These are phyloP conservation scores for Lophotis ruficrista DNA, from an alignment of 2,113 vertebrate genomes.

Conservation along the genomic window DNA sequence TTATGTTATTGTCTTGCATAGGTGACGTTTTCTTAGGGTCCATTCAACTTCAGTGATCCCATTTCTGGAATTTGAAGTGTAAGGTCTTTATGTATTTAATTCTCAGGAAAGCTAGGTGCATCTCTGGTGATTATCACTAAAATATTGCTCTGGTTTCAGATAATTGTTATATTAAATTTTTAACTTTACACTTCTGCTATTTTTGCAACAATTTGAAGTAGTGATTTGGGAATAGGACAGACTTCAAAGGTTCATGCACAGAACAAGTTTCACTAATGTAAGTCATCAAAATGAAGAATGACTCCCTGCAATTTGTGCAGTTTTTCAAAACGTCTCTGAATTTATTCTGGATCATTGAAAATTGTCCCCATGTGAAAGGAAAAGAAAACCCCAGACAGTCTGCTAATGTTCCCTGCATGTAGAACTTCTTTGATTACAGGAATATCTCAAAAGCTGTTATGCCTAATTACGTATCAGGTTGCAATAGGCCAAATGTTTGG, in stretches of 20 bases:
- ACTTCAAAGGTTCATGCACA: background rate
- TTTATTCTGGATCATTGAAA: background rate
- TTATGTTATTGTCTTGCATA: background rate
- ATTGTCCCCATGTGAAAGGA: background rate
- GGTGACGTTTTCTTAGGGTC: background rate
- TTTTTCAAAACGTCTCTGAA: slow-evolving; percentile 5
- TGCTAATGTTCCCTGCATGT: background rate
- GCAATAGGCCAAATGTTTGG: background rate
- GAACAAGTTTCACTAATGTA: background rate
- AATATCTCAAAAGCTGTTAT: background rate
- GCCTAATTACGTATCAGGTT: background rate
- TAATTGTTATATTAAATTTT: background rate
- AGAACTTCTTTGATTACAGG: background rate
- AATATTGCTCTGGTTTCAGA: background rate
- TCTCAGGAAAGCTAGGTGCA: background rate
- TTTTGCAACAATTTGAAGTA: background rate
- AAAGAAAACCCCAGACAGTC: background rate
- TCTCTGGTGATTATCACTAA: background rate
- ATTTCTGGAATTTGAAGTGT: background rate
- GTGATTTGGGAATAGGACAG: background rate
- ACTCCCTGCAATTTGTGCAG: background rate
- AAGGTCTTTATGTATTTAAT: background rate
- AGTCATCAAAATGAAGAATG: background rate
- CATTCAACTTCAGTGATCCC: background rate
- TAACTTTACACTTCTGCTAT: background rate